phyloP scores from a whole-genome alignment of 2,797 vertebrate genomes.

The Rhynchotus rufescens region DNA sequence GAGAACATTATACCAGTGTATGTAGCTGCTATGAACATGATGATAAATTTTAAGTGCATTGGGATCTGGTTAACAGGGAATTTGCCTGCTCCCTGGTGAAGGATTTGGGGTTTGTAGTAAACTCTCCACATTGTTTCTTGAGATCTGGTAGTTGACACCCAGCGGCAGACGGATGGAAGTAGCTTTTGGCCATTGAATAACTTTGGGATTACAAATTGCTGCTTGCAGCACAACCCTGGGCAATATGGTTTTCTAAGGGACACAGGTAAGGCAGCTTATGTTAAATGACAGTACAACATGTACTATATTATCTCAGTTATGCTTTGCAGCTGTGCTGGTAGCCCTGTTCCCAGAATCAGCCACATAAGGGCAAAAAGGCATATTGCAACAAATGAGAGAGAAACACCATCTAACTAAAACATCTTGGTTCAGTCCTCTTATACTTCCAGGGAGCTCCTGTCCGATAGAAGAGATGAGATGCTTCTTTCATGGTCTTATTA shows the following conservation, averaged over 20 bases:
- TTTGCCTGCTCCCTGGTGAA: background rate
- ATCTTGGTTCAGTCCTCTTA: background rate
- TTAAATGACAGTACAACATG: background rate
- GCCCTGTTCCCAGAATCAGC: background rate
- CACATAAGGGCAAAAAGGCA: rapidly evolving
- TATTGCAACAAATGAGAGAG: background rate
- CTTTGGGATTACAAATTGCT: background rate
- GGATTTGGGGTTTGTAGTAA: background rate
- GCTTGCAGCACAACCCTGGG: background rate
- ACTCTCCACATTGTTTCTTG: background rate
- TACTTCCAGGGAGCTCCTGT: background rate
- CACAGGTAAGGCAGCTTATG: background rate
- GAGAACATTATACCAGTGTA: background rate
- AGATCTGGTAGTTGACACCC: background rate
- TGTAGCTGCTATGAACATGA: rapidly evolving
- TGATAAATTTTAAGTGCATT: background rate
- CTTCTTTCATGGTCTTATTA: background rate
- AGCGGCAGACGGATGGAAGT: background rate
- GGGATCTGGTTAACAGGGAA: background rate
- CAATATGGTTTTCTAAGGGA: background rate
- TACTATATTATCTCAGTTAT: background rate
- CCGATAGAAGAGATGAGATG: background rate
- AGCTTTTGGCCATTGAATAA: background rate
- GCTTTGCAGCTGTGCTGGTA: background rate
- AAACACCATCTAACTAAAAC: rapidly evolving